Conservation (phyloP, 2,113 vertebrate genomes). For the Aptenodytes patagonicus region DNA sequence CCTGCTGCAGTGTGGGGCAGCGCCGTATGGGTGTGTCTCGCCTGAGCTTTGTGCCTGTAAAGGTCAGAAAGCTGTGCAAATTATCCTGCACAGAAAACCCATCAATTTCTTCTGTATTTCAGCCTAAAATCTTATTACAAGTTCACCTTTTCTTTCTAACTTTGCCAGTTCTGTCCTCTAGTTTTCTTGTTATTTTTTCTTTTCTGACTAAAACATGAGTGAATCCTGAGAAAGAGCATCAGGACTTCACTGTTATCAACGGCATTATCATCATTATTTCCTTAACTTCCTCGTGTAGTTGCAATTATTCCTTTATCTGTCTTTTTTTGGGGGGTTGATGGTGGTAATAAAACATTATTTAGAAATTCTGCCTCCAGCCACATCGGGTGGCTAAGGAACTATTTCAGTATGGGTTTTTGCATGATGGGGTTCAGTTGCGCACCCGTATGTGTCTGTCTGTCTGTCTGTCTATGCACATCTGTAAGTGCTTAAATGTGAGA, state of each 20-base stretch:
- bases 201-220: background rate
- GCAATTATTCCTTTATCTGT: background rate
- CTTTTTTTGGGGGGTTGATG: fast-evolving
- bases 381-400: no score
- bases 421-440: background rate
- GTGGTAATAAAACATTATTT: background rate
- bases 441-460: fast-evolving
- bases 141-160: background rate
- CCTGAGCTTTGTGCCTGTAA: background rate
- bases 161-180: background rate
- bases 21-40: fast-evolving
- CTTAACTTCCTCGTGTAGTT: background rate
- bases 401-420: background rate
- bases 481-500: background rate
- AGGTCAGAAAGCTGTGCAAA: background rate
- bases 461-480: background rate
- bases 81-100: background rate
- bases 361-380: background rate
- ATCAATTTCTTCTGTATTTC: background rate
- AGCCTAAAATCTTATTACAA: background rate
- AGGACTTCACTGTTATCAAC: background rate
- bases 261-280: background rate
- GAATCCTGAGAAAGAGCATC: background rate
- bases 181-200: background rate
- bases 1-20: fast-evolving